Evolutionary conservation across 2,797 vertebrate genomes (phyloP).

Genomic region (Gila robusta): DNA sequence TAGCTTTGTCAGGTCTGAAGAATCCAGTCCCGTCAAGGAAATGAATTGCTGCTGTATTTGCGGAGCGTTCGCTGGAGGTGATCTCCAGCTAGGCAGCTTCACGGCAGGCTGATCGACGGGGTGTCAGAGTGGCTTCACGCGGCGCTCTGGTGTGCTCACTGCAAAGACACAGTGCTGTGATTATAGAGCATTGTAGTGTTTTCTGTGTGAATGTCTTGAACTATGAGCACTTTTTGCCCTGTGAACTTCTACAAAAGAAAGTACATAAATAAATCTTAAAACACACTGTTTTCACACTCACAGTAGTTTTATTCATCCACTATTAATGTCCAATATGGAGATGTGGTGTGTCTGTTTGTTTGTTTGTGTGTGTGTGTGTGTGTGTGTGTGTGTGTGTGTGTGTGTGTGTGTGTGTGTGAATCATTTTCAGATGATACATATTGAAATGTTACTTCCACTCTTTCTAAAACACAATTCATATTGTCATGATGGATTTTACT

Average conservation of each 20-base stretch:
- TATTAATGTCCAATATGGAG: neutral
- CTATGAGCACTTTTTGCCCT: neutral
- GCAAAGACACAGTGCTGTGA: conserved; percentile 22
- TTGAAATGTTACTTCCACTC: too few relatives aligned
- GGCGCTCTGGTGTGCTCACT: conserved; percentile 40
- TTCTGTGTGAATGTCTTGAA: conserved; percentile 25
- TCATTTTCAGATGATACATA: too few relatives aligned
- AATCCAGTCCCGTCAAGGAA: conserved; percentile 74
- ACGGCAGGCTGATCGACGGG: conserved; percentile 64
- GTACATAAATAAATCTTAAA: neutral
- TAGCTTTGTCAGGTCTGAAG: conserved; percentile 79
- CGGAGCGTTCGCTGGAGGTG: conserved; percentile 72
- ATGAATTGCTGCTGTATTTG: conserved; percentile 81
- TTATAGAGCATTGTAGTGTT: conserved; percentile 13
- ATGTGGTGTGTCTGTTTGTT: neutral
- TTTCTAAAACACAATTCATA: too few relatives aligned
- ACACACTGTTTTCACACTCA: neutral
- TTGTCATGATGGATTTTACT: too few relatives aligned
- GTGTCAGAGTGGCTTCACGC: conserved; percentile 59
- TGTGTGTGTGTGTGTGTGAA: too few relatives aligned
- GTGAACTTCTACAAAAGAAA: conserved; percentile 1
- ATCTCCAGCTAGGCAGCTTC: conserved; percentile 71
- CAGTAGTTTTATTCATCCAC: neutral
- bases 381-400: too few relatives aligned
- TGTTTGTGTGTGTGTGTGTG: too few relatives aligned